phyloP scores from a whole-genome alignment of 2,888 invertebrate species.

The Drosophila prolongata region DNA sequence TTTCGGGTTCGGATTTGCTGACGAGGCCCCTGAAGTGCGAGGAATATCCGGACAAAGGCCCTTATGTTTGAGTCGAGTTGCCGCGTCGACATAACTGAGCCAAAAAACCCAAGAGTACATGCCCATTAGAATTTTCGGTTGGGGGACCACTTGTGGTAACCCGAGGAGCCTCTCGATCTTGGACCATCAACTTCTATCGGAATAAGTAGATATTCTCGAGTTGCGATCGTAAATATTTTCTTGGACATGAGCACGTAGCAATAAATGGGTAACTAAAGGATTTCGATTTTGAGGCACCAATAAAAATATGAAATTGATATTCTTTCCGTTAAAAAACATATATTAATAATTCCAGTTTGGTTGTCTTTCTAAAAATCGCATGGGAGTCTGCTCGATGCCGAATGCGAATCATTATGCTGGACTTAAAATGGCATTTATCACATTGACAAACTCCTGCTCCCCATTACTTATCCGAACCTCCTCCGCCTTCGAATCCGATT shows the following conservation, averaged over 20 bases:
- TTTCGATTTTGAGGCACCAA: not conserved
- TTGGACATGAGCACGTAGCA: not conserved
- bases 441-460: conserved; percentile 59
- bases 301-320: not conserved
- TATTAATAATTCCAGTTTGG: too few relatives aligned
- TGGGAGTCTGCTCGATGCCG: not conserved
- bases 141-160: not conserved
- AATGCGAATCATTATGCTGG: conserved; percentile 55
- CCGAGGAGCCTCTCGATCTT: not conserved
- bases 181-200: not conserved
- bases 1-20: not conserved
- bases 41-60: not conserved
- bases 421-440: conserved; percentile 82
- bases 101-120: not conserved
- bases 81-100: not conserved
- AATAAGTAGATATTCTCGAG: not conserved
- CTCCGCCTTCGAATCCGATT: not conserved
- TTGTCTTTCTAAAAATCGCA: not conserved
- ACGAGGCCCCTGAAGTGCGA: not conserved
- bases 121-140: not conserved
- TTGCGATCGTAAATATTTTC: not conserved
- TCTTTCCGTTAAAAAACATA: not conserved
- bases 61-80: not conserved
- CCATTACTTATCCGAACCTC: conserved; percentile 9
- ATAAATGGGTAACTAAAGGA: not conserved